These are phyloP conservation scores for Oegoconia quadripuncta DNA, from an alignment of 2,888 invertebrate species.

Conservation along the genomic window DNA sequence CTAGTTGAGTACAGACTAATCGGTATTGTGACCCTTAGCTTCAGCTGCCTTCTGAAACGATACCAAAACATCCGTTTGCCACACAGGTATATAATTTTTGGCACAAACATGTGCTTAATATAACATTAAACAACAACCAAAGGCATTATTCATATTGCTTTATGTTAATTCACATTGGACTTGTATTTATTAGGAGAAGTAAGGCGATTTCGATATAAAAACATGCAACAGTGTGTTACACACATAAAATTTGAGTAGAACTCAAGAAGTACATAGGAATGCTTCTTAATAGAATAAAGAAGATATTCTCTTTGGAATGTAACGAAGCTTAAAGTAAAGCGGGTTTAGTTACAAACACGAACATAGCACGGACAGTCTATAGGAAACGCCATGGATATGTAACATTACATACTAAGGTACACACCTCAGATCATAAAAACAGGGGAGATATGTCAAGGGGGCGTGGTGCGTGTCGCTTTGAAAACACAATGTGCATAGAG, in stretches of 20 bases:
- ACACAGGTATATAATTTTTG: conserved; percentile 47
- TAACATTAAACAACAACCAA: conserved; percentile 38
- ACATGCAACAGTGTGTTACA: conserved; percentile 45
- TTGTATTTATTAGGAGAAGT: background rate
- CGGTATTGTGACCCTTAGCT: conserved; percentile 23
- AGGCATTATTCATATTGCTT: conserved; percentile 70
- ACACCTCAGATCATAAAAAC: too few species aligned
- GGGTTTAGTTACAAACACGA: conserved; percentile 15
- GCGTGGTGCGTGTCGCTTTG: too few species aligned
- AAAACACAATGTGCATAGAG: too few species aligned
- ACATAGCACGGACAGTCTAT: conserved; percentile 24
- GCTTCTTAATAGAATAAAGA: conserved; percentile 54
- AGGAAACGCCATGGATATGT: conserved; percentile 38
- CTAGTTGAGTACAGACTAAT: conserved; percentile 2
- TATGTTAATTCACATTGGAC: conserved; percentile 31
- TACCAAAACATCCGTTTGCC: conserved; percentile 23
- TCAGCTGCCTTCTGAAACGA: conserved; percentile 19
- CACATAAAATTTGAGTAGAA: conserved; percentile 47
- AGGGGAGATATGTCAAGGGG: too few species aligned
- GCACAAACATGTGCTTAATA: conserved; percentile 62
- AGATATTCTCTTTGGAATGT: conserved; percentile 75
- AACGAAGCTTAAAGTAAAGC: conserved; percentile 53
- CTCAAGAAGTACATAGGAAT: conserved; percentile 52
- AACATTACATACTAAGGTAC: conserved; percentile 45
- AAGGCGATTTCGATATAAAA: conserved; percentile 1